phyloP scores from a whole-genome alignment of 2,888 invertebrate genomes.

The Odontocolon sp. region DNA sequence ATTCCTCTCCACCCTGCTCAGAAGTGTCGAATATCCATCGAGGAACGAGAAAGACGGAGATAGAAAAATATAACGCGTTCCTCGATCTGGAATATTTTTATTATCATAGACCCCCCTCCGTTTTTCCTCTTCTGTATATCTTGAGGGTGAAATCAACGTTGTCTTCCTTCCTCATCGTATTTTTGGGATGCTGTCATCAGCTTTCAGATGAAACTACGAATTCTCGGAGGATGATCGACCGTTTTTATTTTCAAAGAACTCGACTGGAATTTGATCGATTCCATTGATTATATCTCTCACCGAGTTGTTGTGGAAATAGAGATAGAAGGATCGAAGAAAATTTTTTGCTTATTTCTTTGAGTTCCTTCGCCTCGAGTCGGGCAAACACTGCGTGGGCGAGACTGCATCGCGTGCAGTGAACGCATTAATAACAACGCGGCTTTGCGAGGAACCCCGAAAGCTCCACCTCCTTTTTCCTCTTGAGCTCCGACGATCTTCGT shows the following conservation, averaged over 20 bases:
- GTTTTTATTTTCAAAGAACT: too few relatives aligned
- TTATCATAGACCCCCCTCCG: slow-evolving; percentile 14
- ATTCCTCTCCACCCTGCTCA: background rate
- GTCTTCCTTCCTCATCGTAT: slow-evolving; percentile 4
- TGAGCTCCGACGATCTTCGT: slow-evolving; percentile 43
- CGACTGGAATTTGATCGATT: too few relatives aligned
- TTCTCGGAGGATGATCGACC: background rate
- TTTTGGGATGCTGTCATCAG: background rate
- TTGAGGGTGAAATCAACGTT: background rate
- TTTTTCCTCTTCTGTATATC: slow-evolving; percentile 11
- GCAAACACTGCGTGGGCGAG: slow-evolving; percentile 63
- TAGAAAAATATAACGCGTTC: slow-evolving; percentile 26
- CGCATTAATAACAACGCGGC: slow-evolving; percentile 75
- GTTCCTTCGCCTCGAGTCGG: background rate
- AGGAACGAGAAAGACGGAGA: background rate
- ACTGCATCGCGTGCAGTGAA: slow-evolving; percentile 74
- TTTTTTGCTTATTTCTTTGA: slow-evolving; percentile 21
- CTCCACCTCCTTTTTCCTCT: slow-evolving; percentile 66
- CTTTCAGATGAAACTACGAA: background rate
- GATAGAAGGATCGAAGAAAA: slow-evolving; percentile 19
- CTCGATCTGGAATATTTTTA: slow-evolving; percentile 40
- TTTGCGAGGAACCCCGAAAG: slow-evolving; percentile 64
- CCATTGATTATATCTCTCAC: too few relatives aligned
- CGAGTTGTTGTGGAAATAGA: too few relatives aligned
- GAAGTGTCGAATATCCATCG: slow-evolving; percentile 20